A percentile compares a stretch with the other conserved stretches of the same genome.
These are phyloP conservation scores for Scatophagus argus DNA, from an alignment of 2,113 vertebrate species.

Conservation along the genomic window DNA sequence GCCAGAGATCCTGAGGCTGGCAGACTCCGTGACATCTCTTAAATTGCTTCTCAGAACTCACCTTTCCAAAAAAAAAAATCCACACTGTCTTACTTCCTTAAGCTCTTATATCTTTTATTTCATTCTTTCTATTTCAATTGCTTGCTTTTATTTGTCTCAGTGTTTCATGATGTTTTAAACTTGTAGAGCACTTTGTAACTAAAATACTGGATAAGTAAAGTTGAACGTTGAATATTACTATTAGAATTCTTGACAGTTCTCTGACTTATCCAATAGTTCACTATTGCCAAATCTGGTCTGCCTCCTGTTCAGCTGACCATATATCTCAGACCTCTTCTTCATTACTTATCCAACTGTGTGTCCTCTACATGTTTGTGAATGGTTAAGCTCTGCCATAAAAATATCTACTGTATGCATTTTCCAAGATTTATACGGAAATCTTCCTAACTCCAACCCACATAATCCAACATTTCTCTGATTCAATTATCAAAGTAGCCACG, in stretches of 20 bases:
- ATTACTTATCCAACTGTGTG: neutral
- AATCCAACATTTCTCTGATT: constrained; percentile 18
- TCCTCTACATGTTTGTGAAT: constrained; percentile 1
- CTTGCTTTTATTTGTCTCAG: too few relatives aligned
- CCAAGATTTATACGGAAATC: constrained; percentile 44
- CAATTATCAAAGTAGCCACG: constrained; percentile 15
- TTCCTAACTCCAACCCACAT: neutral
- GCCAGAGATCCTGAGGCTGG: too few relatives aligned
- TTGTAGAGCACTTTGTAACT: too few relatives aligned
- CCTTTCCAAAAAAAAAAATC: too few relatives aligned
- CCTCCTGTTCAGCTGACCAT: constrained; percentile 23
- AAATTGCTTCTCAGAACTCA: too few relatives aligned
- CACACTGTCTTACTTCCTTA: too few relatives aligned
- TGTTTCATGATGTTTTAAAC: too few relatives aligned
- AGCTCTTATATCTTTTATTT: too few relatives aligned
- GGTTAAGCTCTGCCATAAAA: constrained; percentile 8
- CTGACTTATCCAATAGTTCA: neutral
- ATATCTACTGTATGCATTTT: constrained; percentile 13
- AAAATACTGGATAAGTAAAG: too few relatives aligned
- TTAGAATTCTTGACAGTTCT: neutral
- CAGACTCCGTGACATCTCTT: too few relatives aligned
- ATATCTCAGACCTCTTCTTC: constrained; percentile 1
- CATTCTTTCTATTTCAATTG: too few relatives aligned
- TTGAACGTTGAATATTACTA: too few relatives aligned
- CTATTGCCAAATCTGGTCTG: neutral